Evolutionary conservation across 2,888 invertebrate genomes (phyloP).

Genomic region (Brachylomia viminalis): DNA sequence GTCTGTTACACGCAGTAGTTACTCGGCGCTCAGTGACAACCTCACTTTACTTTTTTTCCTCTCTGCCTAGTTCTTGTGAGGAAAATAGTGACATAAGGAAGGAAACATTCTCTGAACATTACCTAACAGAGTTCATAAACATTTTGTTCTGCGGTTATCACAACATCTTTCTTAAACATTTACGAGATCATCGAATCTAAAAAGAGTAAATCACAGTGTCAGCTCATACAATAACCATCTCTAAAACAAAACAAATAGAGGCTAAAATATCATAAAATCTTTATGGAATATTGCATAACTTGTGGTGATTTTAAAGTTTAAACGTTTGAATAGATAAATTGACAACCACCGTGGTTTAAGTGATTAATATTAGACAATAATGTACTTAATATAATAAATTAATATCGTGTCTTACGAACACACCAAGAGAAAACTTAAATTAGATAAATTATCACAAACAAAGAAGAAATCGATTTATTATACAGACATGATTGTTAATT

Average conservation of each 20-base stretch:
- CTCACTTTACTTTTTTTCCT: conserved; percentile 7
- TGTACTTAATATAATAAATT: conserved; percentile 7
- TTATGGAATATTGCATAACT: conserved; percentile 30
- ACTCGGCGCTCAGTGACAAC: background rate
- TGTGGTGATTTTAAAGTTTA: conserved; percentile 12
- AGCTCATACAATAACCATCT: conserved; percentile 23
- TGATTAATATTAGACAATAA: conserved; percentile 25
- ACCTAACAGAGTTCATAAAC: conserved; percentile 29
- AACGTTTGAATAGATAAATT: conserved; percentile 38
- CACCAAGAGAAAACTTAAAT: background rate
- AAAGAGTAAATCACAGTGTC: conserved; percentile 14
- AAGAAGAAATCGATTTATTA: background rate
- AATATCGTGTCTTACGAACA: background rate
- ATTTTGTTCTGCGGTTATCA: conserved; percentile 14
- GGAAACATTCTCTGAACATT: conserved; percentile 34
- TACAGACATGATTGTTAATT: background rate
- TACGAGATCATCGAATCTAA: background rate
- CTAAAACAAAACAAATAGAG: background rate
- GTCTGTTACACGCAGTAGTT: no score
- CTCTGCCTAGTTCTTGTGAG: conserved; percentile 8
- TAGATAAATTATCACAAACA: background rate
- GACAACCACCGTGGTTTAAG: conserved; percentile 1
- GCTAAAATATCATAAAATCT: conserved; percentile 6
- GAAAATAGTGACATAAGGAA: conserved; percentile 17
- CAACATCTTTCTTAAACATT: conserved; percentile 19